Evolutionary conservation across 2,888 invertebrate genomes (phyloP), one percentile per base, ranked within the genome.

Genomic region (Pinctada fucata): DNA sequence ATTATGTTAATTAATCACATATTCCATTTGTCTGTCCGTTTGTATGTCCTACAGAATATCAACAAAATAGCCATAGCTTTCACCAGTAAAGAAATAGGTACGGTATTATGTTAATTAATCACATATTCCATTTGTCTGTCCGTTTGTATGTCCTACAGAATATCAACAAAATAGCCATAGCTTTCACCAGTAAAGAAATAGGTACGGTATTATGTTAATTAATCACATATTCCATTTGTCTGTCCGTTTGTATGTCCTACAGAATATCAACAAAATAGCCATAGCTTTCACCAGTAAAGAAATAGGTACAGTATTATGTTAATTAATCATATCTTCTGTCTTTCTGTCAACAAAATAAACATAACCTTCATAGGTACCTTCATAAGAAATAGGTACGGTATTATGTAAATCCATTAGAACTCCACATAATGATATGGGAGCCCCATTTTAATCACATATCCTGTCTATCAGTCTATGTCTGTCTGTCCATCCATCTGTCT

Each of bases 111-210:
- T 58, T 58, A 10, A 10, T 58, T 8, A 58, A 10, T 58, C 6
- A 58, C n/a, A n/a, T n/a, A n/a, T n/a, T n/a, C n/a, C n/a, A n/a
- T n/a, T n/a, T n/a, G n/a, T n/a, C 10, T 58, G 58, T 58, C 10
- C 58, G 10, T 58, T 58, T 6, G 6, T 10, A 58, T 8, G n/a
- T n/a, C n/a, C 85, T 93, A 16, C 90, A 89, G 72, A 91, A 92
- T 79, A 86, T 92, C 78, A 92, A 92, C 86, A 93, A 93, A 82
- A 88, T 93, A 13, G 92, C 92, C 3, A 81, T 93, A 48, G 84
- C 91, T n/a, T 92, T 92, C 78, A 93, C 93, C 8, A 92, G 92
- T 85, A 93, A 93, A 82, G 92, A 93, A 84, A 92, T 93, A 67
- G 90, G 92, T 92, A 80, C 82, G 87, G 76, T 49, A 47, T 58